Evolutionary conservation across 2,888 invertebrate genomes (phyloP), one percentile per base, ranked within the genome.

Genomic region (Heteromyza rotundicornis): DNA sequence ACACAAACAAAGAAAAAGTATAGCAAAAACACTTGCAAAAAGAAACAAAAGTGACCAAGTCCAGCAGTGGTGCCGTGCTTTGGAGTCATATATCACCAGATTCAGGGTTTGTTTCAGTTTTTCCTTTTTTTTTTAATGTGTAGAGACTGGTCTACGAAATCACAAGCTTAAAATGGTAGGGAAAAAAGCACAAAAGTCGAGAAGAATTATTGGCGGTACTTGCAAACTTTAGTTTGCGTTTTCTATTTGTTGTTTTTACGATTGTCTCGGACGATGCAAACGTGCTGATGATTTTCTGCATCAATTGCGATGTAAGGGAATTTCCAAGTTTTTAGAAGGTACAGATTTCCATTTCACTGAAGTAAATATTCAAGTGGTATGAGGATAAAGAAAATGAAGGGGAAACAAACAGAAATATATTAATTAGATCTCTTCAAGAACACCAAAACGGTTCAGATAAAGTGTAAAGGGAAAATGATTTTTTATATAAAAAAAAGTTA

Each of bases 1-100:
- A n/a, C 40, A n/a, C 10, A 40, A 40, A 7, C 12, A n/a, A 7
- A 40, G n/a, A 7, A 40, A n/a, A n/a, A n/a, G n/a, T n/a, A n/a
- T n/a, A n/a, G n/a, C 40, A 8, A n/a, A 40, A 7, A 7, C 7
- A n/a, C 40, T 12, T 12, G 10, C 14, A n/a, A 40, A 40, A 14
- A 8, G 40, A 7, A 40, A 51, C 50, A 58, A 52, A 54, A 59
- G 54, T 59, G 59, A 52, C 24, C 23, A 32, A 54, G 54, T 40
- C 44, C n/a, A n/a, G 49, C 55, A 49, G 50, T 40, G 12, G n/a
- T n/a, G n/a, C n/a, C n/a, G n/a, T n/a, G n/a, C n/a, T n/a, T 19
- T 16, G 27, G 62, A 52, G 57, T 61, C 57, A 57, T 61, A 53
- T 64, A 56, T 61, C 61, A 60, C 14, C 22, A 47, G n/a, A 17